These are phyloP conservation scores for Cancer borealis DNA, from an alignment of 2,888 invertebrate species.

Conservation along the genomic window DNA sequence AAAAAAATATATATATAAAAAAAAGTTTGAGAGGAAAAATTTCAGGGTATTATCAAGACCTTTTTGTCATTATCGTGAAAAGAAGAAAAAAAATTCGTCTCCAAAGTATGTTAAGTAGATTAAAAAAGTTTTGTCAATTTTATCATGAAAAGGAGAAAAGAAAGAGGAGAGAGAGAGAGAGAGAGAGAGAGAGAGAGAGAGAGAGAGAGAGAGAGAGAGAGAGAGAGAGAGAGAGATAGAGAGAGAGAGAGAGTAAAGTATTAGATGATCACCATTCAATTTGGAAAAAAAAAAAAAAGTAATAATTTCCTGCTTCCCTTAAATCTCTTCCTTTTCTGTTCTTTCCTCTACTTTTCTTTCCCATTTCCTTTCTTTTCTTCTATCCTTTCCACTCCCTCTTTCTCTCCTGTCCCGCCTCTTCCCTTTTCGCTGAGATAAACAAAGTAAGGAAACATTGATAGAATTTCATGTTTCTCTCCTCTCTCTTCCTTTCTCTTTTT, in stretches of 20 bases:
- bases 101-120: not conserved
- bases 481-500: too few species aligned
- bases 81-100: not conserved
- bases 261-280: not conserved
- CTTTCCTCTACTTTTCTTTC: too few species aligned
- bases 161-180: not conserved
- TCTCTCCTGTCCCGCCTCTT: too few species aligned
- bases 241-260: not conserved
- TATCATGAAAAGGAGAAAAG: not conserved
- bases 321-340: too few species aligned
- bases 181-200: slow-evolving; percentile 20
- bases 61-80: not conserved
- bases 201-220: slow-evolving; percentile 20
- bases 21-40: not conserved
- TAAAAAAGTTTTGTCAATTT: not conserved
- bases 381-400: too few species aligned
- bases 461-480: too few species aligned
- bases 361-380: too few species aligned
- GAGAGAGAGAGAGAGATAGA: not conserved
- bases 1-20: too few species aligned
- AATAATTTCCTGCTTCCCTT: too few species aligned
- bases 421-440: too few species aligned
- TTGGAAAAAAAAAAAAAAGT: not conserved
- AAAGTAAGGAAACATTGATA: too few species aligned
- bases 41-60: not conserved